phyloP scores from a whole-genome alignment of 2,113 vertebrate genomes.

The Neopipo cinnamomea region DNA sequence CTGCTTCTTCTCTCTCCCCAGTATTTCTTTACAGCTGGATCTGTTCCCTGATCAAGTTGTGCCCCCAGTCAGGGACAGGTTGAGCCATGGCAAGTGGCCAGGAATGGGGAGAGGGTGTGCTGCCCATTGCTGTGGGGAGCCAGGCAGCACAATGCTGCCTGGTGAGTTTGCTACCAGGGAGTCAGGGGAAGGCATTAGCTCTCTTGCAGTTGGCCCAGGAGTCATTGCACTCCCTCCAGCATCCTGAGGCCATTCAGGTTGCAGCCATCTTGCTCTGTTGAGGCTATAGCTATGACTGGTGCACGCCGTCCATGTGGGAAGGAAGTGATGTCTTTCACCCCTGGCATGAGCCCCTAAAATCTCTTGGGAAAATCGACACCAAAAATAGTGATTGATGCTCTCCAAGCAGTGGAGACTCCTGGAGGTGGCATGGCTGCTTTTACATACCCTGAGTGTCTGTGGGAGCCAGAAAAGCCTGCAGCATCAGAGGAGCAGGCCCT shows the following conservation, averaged over 20 bases:
- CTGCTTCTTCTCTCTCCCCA: background rate
- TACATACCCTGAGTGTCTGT: rapidly evolving
- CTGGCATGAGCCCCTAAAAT: background rate
- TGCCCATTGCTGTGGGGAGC: background rate
- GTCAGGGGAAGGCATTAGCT: background rate
- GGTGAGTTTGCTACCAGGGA: background rate
- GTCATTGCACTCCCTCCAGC: background rate
- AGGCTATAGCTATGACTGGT: rapidly evolving
- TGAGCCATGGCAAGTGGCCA: rapidly evolving
- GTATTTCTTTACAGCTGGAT: background rate
- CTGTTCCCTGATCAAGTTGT: background rate
- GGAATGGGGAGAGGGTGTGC: background rate
- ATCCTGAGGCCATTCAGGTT: rapidly evolving
- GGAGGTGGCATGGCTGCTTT: background rate
- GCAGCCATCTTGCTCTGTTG: background rate
- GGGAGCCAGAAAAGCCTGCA: background rate
- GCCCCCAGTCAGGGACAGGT: background rate
- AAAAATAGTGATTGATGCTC: background rate
- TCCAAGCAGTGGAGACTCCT: background rate
- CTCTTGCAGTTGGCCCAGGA: background rate
- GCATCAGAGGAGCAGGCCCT: background rate
- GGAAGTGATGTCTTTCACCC: background rate
- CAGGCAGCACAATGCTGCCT: background rate
- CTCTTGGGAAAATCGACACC: background rate
- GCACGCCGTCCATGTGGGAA: rapidly evolving